These are phyloP conservation scores for Zoanthus gigantus DNA, from an alignment of 92 coral and sea anemone species.

Conservation along the genomic window DNA sequence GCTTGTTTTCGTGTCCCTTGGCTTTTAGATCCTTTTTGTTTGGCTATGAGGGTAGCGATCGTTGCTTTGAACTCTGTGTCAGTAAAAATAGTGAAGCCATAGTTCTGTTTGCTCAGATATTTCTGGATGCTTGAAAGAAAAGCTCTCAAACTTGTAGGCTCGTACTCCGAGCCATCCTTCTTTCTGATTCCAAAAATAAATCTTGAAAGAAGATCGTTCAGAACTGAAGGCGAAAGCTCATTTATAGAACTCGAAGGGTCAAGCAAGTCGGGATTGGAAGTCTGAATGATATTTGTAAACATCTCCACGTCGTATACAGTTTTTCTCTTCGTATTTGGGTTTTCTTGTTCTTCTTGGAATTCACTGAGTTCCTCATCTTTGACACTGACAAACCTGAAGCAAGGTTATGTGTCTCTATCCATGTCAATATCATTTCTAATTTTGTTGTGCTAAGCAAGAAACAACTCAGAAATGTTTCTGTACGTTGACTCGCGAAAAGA, in stretches of 20 bases:
- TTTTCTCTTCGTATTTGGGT: background rate
- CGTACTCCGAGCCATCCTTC: constrained; percentile 43
- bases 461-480: too few relatives aligned
- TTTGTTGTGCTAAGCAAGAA: too few relatives aligned
- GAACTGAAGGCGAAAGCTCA: constrained; percentile 27
- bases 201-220: constrained; percentile 21
- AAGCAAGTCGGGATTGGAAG: constrained; percentile 26
- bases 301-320: constrained; percentile 9
- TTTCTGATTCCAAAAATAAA: constrained; percentile 16
- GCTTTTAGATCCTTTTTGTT: constrained; percentile 47
- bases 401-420: too few relatives aligned
- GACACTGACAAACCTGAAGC: too few relatives aligned
- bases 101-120: constrained; percentile 13
- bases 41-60: constrained; percentile 53
- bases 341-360: too few relatives aligned
- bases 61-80: constrained; percentile 31
- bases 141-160: constrained; percentile 45
- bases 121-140: constrained; percentile 28
- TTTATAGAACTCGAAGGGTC: background rate
- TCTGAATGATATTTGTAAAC: constrained; percentile 33
- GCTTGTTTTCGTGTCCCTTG: constrained; percentile 3
- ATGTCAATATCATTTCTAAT: too few relatives aligned
- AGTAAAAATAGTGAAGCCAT: constrained; percentile 25
- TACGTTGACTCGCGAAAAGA: too few relatives aligned
- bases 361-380: too few relatives aligned